Conservation (phyloP, 1,140 invertebrate genomes). For the Druon quercuslanigerum region DNA sequence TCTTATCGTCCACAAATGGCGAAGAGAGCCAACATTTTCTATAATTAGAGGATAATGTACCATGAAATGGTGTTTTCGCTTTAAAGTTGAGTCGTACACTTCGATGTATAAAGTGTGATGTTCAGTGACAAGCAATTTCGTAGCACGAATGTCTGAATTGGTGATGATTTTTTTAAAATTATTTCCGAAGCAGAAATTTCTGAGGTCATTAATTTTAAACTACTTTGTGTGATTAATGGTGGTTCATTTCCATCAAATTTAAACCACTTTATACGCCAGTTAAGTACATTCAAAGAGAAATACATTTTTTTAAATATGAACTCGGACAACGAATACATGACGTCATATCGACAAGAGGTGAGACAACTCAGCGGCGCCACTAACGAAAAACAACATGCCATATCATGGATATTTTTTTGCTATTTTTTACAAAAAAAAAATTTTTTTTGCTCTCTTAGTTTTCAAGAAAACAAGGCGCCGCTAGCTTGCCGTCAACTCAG, state of each 20-base stretch:
- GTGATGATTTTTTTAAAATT: conserved; percentile 15
- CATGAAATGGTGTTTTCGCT: conserved; percentile 42
- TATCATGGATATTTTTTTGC: too few relatives aligned
- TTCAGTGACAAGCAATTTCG: conserved; percentile 34
- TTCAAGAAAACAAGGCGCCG: too few relatives aligned
- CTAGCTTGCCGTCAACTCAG: too few relatives aligned
- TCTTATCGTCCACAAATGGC: conserved; percentile 41
- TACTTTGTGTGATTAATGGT: too few relatives aligned
- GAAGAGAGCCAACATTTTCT: conserved; percentile 36
- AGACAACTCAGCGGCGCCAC: too few relatives aligned
- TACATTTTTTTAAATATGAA: conserved; percentile 35
- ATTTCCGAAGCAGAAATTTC: neutral
- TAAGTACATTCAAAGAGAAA: too few relatives aligned
- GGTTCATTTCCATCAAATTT: too few relatives aligned
- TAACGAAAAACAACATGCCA: too few relatives aligned
- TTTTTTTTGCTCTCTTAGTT: too few relatives aligned
- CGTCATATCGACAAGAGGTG: conserved; percentile 42
- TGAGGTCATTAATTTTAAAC: too few relatives aligned
- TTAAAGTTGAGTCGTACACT: conserved; percentile 37
- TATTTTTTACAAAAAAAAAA: too few relatives aligned
- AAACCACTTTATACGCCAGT: too few relatives aligned
- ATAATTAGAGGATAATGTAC: conserved; percentile 42
- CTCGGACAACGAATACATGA: conserved; percentile 1
- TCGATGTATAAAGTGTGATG: conserved; percentile 41
- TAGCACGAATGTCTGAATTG: neutral